These are phyloP conservation scores for Agapetus fuscipes DNA, from an alignment of 2,888 invertebrate species.

Conservation along the genomic window DNA sequence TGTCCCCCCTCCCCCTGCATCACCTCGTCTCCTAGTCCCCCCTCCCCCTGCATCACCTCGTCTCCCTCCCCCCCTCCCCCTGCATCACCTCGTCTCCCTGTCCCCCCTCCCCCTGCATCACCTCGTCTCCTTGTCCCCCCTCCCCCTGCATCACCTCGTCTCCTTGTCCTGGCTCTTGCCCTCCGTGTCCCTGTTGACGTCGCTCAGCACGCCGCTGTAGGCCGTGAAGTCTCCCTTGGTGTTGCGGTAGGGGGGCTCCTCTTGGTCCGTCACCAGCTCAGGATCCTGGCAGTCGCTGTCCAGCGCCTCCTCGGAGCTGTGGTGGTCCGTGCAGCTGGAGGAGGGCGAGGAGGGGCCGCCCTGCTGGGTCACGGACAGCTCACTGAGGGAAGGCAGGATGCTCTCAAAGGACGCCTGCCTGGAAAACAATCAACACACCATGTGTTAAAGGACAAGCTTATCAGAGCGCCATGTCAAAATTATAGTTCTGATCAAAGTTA, in stretches of 20 bases:
- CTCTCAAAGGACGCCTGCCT: conserved; percentile 45
- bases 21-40: no score
- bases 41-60: no score
- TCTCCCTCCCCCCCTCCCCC: no score
- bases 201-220: conserved; percentile 16
- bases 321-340: conserved; percentile 2
- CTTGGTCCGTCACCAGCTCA: conserved; percentile 14
- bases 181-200: conserved; percentile 15
- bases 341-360: background rate
- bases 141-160: conserved; percentile 19
- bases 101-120: no score
- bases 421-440: conserved; percentile 16
- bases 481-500: no score
- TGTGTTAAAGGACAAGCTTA: no score
- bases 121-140: no score
- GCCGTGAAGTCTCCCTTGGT: conserved; percentile 11
- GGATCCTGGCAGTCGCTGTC: conserved; percentile 14
- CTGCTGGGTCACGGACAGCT: conserved; percentile 25
- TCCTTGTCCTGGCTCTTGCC: conserved; percentile 13
- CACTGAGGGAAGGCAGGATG: conserved; percentile 40
- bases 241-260: conserved; percentile 1
- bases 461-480: no score
- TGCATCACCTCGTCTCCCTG: no score
- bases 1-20: no score
- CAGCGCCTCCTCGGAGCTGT: conserved; percentile 4